Evolutionary conservation across 1,140 invertebrate genomes (phyloP), one percentile per base, ranked within the genome.

Genomic region (Gonioctena quinquepunctata): DNA sequence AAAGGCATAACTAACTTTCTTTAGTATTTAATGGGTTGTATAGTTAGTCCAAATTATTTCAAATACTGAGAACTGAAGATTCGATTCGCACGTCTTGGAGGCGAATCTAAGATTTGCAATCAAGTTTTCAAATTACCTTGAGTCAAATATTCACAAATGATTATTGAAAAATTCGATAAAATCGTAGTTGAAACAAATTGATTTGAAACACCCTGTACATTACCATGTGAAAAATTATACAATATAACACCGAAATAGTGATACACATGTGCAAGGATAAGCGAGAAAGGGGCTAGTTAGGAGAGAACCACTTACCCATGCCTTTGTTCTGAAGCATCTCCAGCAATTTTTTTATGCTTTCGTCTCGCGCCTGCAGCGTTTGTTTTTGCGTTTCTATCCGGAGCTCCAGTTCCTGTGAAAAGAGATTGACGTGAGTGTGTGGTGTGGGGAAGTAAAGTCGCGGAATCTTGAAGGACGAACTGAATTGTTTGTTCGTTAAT

Each of bases 311-410:
- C 93, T 91, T 86, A 96, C 94, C 94, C 89, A 96, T 93, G 83
- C 95, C 96, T 87, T 98, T 98, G 82, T 92, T 96, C 84, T 99
- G 96, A 56, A 99, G 89, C 96, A 99, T 98, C 88, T 99, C 97
- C 78, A 99, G 88, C 74, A 99, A 89, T 86, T 98, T 99, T 88
- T 98, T 99, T 79, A 99, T 98, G 84, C 96, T 98, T 81, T 98
- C 97, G 85, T 99, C 97, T 73, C 97, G 89, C 33, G 96, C 95
- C 80, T 93, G 91, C 66, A 99, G 85, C 21, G 97, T 99, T 86
- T 99, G 96, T 85, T 98, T 98, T 85, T 99, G 97, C 5, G 96
- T 97, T 85, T 99, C 96, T 80, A 99, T 96, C 77, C 96, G 90
- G 76, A 98, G 86, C 86, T 99, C 97, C 83, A 98, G 85, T 87